Base-by-base conservation (phyloP, 2,113 vertebrate genomes). In the Cyanoderma ruficeps region DNA sequence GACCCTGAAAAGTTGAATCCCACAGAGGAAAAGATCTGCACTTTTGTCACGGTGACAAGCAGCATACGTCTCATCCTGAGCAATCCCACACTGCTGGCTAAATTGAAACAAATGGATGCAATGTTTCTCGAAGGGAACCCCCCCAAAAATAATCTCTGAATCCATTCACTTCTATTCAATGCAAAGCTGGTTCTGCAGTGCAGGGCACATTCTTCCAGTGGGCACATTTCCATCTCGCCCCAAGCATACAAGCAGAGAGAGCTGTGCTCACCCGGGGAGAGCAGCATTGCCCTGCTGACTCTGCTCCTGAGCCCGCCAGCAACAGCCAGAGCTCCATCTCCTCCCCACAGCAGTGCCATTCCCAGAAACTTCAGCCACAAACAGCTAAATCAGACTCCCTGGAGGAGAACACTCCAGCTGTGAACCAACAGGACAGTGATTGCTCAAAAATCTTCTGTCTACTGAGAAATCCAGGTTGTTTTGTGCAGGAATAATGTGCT, bases 1-100 rank as follows among this genome's bases (percentile, higher is more conserved):
- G 82, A 41, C 49, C 75, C 68, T 79, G 90, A 71, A 49, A 88
- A 94, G 81, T 81, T 12, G 0, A 92, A 96, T 95, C 71, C 61
- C 89, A 90, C 1, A 0, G 71, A 96, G 50, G 86, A 60, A 90
- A 94, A 83, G 55, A 92, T 86, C 74, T 85, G 70, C 65, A 35
- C 61, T 94, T 97, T 70, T 67, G 87, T 94, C 89, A 74, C 4
- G 50, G 90, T 91, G 89, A 94, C 82, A 92, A 50, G 65, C 75
- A 72, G 59, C 47, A 46, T 4, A 31, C 53, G 10, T 80, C 59
- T 87, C 76, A 60, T 60, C 67, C n/a, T 41, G 44, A 76, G 69
- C 61, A 87, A 91, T 72, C 35, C 61, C 39, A 55, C 50, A 13
- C 39, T 79, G 41, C 37, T 53, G 65, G 53, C 31, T 20, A 33